Evolutionary conservation across 2,888 invertebrate genomes (phyloP).

Genomic region (Carabus problematicus): DNA sequence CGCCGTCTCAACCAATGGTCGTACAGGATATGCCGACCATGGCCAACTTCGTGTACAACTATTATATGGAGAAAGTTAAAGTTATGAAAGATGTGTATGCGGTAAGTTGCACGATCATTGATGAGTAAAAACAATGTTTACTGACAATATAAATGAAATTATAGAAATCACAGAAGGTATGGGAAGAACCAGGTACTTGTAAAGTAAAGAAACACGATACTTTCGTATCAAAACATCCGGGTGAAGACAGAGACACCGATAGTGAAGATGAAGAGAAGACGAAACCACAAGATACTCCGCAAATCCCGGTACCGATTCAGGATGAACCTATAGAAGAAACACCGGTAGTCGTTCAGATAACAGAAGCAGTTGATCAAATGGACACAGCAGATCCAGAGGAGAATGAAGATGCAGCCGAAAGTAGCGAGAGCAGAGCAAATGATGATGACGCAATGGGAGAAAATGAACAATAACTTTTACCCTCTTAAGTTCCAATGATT

Average conservation of each 20-base stretch:
- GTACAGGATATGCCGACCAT: constrained; percentile 92
- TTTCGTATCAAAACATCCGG: constrained; percentile 72
- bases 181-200: constrained; percentile 70
- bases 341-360: constrained; percentile 10
- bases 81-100: constrained; percentile 64
- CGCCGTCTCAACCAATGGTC: constrained; percentile 64
- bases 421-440: constrained; percentile 37
- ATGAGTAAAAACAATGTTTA: constrained; percentile 6
- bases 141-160: constrained; percentile 43
- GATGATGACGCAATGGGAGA: constrained; percentile 44
- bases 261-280: constrained; percentile 64
- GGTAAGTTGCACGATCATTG: constrained; percentile 50
- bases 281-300: constrained; percentile 45
- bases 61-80: constrained; percentile 82
- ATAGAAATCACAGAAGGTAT: constrained; percentile 62
- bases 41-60: constrained; percentile 93
- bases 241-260: constrained; percentile 68
- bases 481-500: constrained; percentile 10
- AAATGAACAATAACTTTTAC: constrained; percentile 35
- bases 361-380: constrained; percentile 38
- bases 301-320: constrained; percentile 56
- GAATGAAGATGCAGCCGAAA: constrained; percentile 25
- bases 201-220: constrained; percentile 64
- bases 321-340: constrained; percentile 55
- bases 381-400: constrained; percentile 27